These are phyloP conservation scores for Adrianichthys oophorus DNA, from an alignment of 2,797 vertebrate species.

Conservation along the genomic window DNA sequence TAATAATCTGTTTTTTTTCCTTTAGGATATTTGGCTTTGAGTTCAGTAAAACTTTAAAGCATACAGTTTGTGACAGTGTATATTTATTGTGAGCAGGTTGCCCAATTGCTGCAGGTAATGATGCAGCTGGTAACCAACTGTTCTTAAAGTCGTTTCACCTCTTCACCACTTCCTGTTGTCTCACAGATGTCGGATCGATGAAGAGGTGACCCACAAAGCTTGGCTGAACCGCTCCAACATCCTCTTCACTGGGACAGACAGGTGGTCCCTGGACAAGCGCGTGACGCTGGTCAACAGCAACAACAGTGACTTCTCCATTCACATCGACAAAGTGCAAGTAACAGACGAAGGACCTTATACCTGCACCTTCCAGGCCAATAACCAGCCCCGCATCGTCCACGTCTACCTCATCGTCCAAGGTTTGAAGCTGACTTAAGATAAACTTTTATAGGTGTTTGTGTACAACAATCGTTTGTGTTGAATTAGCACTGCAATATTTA, in stretches of 20 bases:
- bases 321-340: slow-evolving; percentile 85
- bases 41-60: too few relatives aligned
- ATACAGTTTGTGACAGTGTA: too few relatives aligned
- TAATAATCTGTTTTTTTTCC: too few relatives aligned
- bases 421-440: slow-evolving; percentile 44
- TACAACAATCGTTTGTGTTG: background rate
- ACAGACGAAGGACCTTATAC: slow-evolving; percentile 89
- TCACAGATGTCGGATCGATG: slow-evolving; percentile 86
- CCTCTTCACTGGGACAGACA: slow-evolving; percentile 88
- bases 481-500: slow-evolving; percentile 7
- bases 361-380: slow-evolving; percentile 90
- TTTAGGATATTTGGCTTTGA: too few relatives aligned
- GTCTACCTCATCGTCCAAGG: slow-evolving; percentile 94
- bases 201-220: slow-evolving; percentile 90
- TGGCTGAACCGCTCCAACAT: slow-evolving; percentile 95
- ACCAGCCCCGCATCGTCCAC: slow-evolving; percentile 85
- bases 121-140: background rate
- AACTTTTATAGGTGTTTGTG: slow-evolving; percentile 5
- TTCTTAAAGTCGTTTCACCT: background rate
- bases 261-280: slow-evolving; percentile 89
- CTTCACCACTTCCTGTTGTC: slow-evolving; percentile 3
- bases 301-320: slow-evolving; percentile 88
- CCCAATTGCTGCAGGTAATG: background rate
- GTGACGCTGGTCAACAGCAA: slow-evolving; percentile 87
- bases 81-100: too few relatives aligned